phyloP scores from a whole-genome alignment of 92 coral and sea anemone genomes.

The Porites rus region DNA sequence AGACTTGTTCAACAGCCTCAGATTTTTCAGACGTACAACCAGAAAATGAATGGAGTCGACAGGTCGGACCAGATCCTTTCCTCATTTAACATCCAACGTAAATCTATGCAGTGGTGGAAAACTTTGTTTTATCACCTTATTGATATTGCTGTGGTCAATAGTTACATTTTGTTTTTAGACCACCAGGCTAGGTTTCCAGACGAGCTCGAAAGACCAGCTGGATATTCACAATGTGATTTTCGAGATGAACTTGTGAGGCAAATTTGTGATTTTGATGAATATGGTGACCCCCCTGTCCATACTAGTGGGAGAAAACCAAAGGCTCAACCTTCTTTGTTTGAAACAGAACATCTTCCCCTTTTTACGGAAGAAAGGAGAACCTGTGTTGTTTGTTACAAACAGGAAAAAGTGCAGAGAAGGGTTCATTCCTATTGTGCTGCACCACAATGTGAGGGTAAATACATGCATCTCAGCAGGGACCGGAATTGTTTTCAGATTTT shows the following conservation, averaged over 20 bases:
- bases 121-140: slow-evolving; percentile 64
- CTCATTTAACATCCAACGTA: slow-evolving; percentile 46
- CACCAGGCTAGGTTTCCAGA: slow-evolving; percentile 49
- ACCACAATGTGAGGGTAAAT: too few relatives aligned
- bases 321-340: too few relatives aligned
- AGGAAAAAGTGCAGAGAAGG: too few relatives aligned
- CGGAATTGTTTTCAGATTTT: too few relatives aligned
- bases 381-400: too few relatives aligned
- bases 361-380: too few relatives aligned
- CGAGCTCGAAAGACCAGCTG: slow-evolving; percentile 51
- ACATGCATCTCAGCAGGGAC: too few relatives aligned
- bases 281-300: too few relatives aligned
- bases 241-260: slow-evolving; percentile 74
- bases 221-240: slow-evolving; percentile 58
- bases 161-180: slow-evolving; percentile 44
- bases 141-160: slow-evolving; percentile 71
- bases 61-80: slow-evolving; percentile 69
- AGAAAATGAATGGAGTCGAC: slow-evolving; percentile 71
- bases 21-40: slow-evolving; percentile 43
- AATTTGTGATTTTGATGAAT: slow-evolving; percentile 35
- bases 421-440: too few relatives aligned
- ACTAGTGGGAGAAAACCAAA: not conserved
- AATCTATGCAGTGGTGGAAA: slow-evolving; percentile 72
- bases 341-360: too few relatives aligned
- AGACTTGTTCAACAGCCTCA: not conserved